A percentile compares a stretch with the other conserved stretches of the same genome.
phyloP scores from a whole-genome alignment of 2,113 vertebrate genomes.

The Nycticorax nycticorax region DNA sequence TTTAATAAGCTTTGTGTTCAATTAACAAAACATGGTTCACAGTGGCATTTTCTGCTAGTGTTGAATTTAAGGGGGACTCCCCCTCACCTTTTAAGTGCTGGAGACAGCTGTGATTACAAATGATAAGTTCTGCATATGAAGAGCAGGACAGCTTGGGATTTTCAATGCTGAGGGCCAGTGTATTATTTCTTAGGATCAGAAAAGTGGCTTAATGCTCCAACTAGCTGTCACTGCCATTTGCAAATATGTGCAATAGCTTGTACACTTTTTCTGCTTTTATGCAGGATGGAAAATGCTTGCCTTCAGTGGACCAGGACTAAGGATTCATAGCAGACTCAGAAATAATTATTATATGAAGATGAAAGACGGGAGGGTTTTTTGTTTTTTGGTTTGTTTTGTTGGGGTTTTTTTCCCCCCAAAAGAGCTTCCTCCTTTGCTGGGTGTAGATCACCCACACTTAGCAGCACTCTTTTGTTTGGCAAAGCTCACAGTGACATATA shows the following conservation, averaged over 20 bases:
- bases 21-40: neutral
- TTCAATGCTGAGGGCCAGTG: neutral
- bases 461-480: neutral
- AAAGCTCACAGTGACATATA: neutral
- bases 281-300: neutral
- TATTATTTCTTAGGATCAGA: neutral
- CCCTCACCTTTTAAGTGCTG: neutral
- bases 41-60: neutral
- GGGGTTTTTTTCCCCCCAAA: neutral
- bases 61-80: neutral
- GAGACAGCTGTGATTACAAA: neutral
- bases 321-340: neutral
- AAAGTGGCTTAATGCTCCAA: neutral
- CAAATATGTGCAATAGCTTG: neutral
- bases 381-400: no score
- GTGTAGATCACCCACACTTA: neutral
- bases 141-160: neutral
- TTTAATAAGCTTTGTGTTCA: neutral
- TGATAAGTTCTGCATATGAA: neutral
- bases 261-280: neutral
- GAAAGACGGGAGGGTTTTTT: neutral
- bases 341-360: neutral
- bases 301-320: neutral
- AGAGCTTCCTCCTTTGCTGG: neutral
- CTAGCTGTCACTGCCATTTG: neutral